Conservation (phyloP, 2,797 vertebrate species). For the Telmatherina bonti region DNA sequence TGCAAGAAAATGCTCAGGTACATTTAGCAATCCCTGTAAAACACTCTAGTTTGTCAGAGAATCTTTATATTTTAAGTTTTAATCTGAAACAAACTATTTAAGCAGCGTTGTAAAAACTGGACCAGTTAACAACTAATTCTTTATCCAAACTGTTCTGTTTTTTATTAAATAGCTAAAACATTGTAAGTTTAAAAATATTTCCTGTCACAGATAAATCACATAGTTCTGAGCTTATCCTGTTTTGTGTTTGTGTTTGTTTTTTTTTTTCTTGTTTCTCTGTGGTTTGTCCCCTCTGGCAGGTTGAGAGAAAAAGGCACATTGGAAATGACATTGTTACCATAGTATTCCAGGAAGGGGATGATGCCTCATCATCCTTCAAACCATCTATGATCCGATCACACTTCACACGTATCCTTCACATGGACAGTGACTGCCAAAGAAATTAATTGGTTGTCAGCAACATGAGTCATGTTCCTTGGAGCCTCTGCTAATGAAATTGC, state of each 20-base stretch:
- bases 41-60: too few species aligned
- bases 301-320: conserved; percentile 98
- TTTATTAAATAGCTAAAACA: conserved; percentile 4
- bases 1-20: not conserved
- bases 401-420: conserved; percentile 96
- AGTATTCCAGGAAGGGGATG: conserved; percentile 97
- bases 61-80: too few species aligned
- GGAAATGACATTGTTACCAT: conserved; percentile 99
- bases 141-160: not conserved
- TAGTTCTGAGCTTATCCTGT: not conserved
- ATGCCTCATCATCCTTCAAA: conserved; percentile 94
- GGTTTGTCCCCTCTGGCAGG: conserved; percentile 78
- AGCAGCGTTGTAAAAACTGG: not conserved
- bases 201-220: conserved; percentile 5
- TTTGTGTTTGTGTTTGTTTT: not conserved
- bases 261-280: conserved; percentile 18
- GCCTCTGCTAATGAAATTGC: not conserved
- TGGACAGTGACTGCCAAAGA: conserved; percentile 15
- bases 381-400: conserved; percentile 99
- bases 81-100: too few species aligned
- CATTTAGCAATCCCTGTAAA: too few species aligned
- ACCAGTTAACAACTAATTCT: not conserved
- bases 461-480: not conserved
- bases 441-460: conserved; percentile 20
- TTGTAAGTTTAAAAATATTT: not conserved